Evolutionary conservation across 2,797 vertebrate species (phyloP).

Genomic region (Cossypha niveicapilla): DNA sequence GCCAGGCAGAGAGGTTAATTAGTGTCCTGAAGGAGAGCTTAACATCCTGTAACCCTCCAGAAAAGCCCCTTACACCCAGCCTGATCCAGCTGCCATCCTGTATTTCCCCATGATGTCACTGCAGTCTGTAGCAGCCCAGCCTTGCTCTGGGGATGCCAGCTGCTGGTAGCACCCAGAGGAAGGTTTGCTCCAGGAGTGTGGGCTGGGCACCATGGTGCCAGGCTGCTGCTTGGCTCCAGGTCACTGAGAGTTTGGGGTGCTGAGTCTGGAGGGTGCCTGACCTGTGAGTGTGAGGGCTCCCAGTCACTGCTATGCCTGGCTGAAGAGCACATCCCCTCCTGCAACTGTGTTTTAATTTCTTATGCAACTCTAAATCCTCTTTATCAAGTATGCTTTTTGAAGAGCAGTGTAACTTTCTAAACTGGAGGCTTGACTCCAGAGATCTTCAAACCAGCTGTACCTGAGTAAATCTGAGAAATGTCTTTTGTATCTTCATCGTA

Average conservation of each 20-base stretch:
- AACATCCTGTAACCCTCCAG: neutral
- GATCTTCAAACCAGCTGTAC: neutral
- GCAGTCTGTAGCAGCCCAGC: neutral
- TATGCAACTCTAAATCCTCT: neutral
- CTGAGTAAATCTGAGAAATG: neutral
- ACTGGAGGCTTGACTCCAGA: neutral
- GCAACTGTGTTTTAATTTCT: neutral
- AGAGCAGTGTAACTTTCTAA: neutral
- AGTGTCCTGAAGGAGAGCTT: neutral
- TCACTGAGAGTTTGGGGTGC: neutral
- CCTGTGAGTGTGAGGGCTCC: neutral
- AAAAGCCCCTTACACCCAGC: neutral
- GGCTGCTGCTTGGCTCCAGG: neutral
- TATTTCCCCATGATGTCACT: neutral
- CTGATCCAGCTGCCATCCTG: neutral
- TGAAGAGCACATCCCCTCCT: neutral
- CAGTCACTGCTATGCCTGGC: neutral
- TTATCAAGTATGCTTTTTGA: neutral
- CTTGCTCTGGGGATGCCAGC: neutral
- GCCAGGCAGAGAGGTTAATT: neutral
- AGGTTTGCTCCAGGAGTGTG: accelerated
- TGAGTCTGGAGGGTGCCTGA: neutral
- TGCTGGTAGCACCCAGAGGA: neutral
- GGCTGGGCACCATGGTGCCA: accelerated
- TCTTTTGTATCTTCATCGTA: neutral